Percentiles rank a stretch among this genome's conserved stretches.
phyloP scores from a whole-genome alignment of 1,140 invertebrate species.

The Heliconius nattereri region DNA sequence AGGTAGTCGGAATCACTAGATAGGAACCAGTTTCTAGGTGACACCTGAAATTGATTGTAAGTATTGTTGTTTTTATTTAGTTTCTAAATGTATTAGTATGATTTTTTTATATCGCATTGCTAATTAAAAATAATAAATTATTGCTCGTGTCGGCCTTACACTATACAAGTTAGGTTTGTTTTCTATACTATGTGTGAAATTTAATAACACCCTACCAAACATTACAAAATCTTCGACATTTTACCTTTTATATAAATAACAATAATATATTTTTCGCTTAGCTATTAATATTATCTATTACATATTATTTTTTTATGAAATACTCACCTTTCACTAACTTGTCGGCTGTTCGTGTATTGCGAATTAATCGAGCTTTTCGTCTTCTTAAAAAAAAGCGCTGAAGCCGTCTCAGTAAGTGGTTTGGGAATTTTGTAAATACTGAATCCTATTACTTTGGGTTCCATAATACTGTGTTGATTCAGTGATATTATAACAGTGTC shows the following conservation, averaged over 20 bases:
- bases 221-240: neutral
- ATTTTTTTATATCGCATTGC: neutral
- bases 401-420: constrained; percentile 80
- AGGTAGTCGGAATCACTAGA: constrained; percentile 94
- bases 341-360: constrained; percentile 94
- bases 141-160: neutral
- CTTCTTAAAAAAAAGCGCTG: constrained; percentile 93
- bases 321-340: constrained; percentile 86
- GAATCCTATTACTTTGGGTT: constrained; percentile 97
- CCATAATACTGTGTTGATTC: constrained; percentile 95
- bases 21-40: constrained; percentile 92
- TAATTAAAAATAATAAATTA: neutral
- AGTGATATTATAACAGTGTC: constrained; percentile 93
- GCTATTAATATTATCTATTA: neutral
- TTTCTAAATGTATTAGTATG: neutral
- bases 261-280: neutral
- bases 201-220: neutral
- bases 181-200: neutral
- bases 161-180: no score
- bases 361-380: constrained; percentile 94
- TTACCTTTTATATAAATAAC: no score
- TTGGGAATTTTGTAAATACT: constrained; percentile 89
- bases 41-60: constrained; percentile 81
- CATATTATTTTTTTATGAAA: neutral
- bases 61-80: neutral